Base-by-base conservation (phyloP, 2,888 invertebrate species). In the Drosophila kokeensis region DNA sequence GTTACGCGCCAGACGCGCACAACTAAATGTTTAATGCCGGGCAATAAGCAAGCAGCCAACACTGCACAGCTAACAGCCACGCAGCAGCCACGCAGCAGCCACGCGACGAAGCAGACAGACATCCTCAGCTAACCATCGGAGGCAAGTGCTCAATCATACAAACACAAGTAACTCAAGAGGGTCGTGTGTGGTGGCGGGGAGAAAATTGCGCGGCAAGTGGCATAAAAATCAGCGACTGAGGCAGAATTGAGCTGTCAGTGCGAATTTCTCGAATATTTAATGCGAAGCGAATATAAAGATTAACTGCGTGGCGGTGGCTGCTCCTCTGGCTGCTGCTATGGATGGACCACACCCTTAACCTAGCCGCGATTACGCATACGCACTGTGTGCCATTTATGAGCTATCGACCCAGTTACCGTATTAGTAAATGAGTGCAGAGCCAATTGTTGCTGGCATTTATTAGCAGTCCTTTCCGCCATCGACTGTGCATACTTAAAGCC, bases 261-360 rank as follows among this genome's bases (percentile, higher is more conserved):
- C 69, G 76, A 79, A 84, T 87, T 88, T 79, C 82, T 83, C 76
- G 86, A 70, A 84, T 89, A 89, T 87, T 82, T 88, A 83, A 84
- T 88, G 89, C 74, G 80, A 83, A 81, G 75, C 79, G 88, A 79
- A 90, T 89, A 86, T 81, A 86, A 79, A 83, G 83, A 91, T 90
- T 90, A 89, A 90, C 84, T 82, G 74, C 71, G 54, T 59, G 55
- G 60, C 52, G 21, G 54, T 63, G 67, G 53, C 27, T 64, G 67
- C 53, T 60, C 54, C 53, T 24, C n/a, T n/a, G 72, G 65, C 55
- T 63, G 50, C 58, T 66, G 65, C 49, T 49, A 15, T 18, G 18
- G 10, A 36, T 64, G 40, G 32, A n/a, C 45, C 42, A 15, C 40
- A 32, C 42, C 27, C 48, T 40, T 13, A 21, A 27, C 45, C 21